phyloP scores from a whole-genome alignment of 2,888 invertebrate species.

The Drosophila meridiana region DNA sequence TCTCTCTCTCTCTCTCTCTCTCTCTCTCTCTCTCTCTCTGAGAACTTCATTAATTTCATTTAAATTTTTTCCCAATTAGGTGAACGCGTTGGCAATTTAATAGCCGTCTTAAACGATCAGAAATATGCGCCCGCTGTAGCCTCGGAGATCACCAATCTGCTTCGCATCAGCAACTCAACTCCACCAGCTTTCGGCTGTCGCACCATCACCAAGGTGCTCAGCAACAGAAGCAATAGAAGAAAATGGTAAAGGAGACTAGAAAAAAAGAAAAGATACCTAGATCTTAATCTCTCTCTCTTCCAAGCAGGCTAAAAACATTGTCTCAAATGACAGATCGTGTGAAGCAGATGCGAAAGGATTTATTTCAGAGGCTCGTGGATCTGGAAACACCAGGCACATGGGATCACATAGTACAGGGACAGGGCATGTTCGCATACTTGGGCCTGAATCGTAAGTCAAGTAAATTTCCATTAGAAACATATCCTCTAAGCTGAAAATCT shows the following conservation, averaged over 20 bases:
- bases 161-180: conserved; percentile 96
- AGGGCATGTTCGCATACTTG: conserved; percentile 37
- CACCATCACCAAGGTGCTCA: conserved; percentile 93
- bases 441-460: conserved; percentile 26
- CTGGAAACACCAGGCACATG: conserved; percentile 93
- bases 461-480: too few relatives aligned
- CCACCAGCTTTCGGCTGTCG: conserved; percentile 97
- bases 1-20: too few relatives aligned
- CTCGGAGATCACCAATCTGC: conserved; percentile 93
- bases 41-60: not conserved
- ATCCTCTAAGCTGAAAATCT: not conserved
- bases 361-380: conserved; percentile 89
- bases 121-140: conserved; percentile 87
- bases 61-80: conserved; percentile 86
- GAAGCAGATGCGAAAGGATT: conserved; percentile 91
- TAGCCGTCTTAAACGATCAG: conserved; percentile 89
- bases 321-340: conserved; percentile 92
- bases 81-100: conserved; percentile 96
- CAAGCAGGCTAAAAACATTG: conserved; percentile 4
- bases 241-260: conserved; percentile 89
- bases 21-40: too few relatives aligned
- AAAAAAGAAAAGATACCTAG: not conserved
- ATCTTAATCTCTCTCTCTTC: too few relatives aligned
- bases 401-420: conserved; percentile 38
- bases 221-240: conserved; percentile 89